Percentiles rank a stretch among this genome's conserved stretches.
Conservation (phyloP, 37 sponge, comb jelly and placozoan genomes). For the Spongilla lacustris region DNA sequence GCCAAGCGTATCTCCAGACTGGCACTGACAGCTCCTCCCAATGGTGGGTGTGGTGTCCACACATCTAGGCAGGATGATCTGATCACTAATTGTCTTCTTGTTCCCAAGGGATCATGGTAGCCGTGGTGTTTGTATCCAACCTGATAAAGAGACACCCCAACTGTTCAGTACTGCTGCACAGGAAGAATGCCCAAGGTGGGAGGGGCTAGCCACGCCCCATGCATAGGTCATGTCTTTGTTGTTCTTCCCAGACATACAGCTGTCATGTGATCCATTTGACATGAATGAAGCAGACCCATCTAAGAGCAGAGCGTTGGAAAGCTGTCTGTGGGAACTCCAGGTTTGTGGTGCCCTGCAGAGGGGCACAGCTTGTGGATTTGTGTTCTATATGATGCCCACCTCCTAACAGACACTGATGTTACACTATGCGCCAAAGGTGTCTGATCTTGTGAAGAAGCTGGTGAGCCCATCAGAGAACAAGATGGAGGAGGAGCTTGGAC, state of each 20-base stretch:
- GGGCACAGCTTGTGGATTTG: background rate
- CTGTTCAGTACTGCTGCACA: slow-evolving; percentile 85
- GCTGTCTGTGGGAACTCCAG: slow-evolving; percentile 95
- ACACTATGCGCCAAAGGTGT: slow-evolving; percentile 83
- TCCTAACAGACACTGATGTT: slow-evolving; percentile 69
- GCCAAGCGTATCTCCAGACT: slow-evolving; percentile 86
- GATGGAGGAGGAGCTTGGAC: slow-evolving; percentile 55
- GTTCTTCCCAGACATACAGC: background rate
- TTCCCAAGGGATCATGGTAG: slow-evolving; percentile 67
- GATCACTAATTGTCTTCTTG: no score
- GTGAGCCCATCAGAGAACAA: slow-evolving; percentile 46
- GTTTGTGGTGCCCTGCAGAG: slow-evolving; percentile 6
- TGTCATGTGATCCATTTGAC: slow-evolving; percentile 71
- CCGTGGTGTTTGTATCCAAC: slow-evolving; percentile 74
- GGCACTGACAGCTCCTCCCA: slow-evolving; percentile 84
- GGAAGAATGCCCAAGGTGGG: slow-evolving; percentile 4
- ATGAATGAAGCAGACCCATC: slow-evolving; percentile 77
- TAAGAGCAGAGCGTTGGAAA: slow-evolving; percentile 81
- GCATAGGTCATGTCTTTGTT: background rate
- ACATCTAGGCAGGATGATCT: no score
- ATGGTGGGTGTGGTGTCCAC: no score
- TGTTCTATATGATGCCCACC: background rate
- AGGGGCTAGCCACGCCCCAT: no score
- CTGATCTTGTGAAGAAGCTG: slow-evolving; percentile 54
- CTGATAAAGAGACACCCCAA: slow-evolving; percentile 92